Percentiles rank a stretch among this genome's conserved stretches.
These are phyloP conservation scores for Apodemus speciosus DNA, from an alignment of 2,113 vertebrate species.

Conservation along the genomic window DNA sequence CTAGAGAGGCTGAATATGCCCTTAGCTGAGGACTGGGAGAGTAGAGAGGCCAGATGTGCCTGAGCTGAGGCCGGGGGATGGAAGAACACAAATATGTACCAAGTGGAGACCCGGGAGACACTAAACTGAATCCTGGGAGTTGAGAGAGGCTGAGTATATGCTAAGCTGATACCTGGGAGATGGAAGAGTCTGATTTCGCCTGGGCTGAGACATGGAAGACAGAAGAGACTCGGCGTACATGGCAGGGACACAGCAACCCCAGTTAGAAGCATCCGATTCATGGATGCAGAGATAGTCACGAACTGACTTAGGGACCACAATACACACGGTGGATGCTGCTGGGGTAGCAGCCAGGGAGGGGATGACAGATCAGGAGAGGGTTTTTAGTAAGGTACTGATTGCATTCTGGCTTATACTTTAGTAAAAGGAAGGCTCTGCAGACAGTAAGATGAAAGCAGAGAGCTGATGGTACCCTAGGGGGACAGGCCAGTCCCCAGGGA, in stretches of 20 bases:
- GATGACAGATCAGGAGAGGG: not conserved
- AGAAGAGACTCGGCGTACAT: not conserved
- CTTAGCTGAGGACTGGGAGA: not conserved
- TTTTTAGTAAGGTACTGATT: not conserved
- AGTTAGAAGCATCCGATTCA: not conserved
- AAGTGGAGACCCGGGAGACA: not conserved
- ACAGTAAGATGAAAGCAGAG: not conserved
- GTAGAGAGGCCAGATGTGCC: not conserved
- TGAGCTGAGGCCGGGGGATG: not conserved
- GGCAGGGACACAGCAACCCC: not conserved
- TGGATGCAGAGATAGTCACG: not conserved
- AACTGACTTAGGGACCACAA: not conserved
- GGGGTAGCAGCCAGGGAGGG: rapidly evolving
- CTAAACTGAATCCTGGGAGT: not conserved
- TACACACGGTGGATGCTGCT: not conserved
- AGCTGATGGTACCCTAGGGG: not conserved
- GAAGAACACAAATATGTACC: not conserved
- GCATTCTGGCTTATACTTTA: not conserved
- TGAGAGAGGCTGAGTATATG: not conserved
- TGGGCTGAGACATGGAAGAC: not conserved
- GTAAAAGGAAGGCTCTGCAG: not conserved
- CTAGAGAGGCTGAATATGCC: not conserved
- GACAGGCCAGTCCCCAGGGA: not conserved
- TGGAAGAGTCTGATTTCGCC: not conserved
- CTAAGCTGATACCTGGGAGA: not conserved